Percentiles rank a stretch among this genome's conserved stretches.
Evolutionary conservation across 1,140 invertebrate genomes (phyloP).

Genomic region (Calliphora vicina): DNA sequence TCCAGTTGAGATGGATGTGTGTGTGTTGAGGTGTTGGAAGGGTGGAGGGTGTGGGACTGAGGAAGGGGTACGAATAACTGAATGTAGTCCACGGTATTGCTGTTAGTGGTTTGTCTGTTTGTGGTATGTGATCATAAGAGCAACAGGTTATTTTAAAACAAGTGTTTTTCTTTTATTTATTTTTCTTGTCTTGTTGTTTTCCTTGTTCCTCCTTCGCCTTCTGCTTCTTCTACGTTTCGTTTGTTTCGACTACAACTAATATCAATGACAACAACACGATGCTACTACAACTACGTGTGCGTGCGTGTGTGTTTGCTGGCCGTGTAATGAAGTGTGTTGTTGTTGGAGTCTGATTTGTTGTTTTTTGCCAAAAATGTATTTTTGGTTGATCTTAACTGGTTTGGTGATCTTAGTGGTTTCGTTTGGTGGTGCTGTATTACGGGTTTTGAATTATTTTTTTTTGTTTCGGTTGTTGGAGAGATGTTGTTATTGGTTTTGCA

Average conservation of each 20-base stretch:
- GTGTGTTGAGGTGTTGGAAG: not conserved
- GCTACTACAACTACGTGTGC: not conserved
- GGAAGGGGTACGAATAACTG: not conserved
- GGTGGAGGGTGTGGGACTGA: not conserved
- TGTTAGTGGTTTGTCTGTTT: slow-evolving; percentile 20
- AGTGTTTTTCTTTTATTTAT: slow-evolving; percentile 31
- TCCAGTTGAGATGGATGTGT: not conserved
- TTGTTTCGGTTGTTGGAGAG: slow-evolving; percentile 19
- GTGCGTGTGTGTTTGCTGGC: not conserved
- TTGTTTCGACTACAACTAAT: not conserved
- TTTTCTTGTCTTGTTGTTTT: slow-evolving; percentile 23
- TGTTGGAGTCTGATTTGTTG: slow-evolving; percentile 32
- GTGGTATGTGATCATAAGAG: slow-evolving; percentile 30
- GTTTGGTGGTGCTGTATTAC: slow-evolving; percentile 35
- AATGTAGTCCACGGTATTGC: not conserved
- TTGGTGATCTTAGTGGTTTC: not conserved
- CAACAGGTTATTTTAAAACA: slow-evolving; percentile 34
- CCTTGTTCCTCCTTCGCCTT: slow-evolving; percentile 26
- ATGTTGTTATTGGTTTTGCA: slow-evolving; percentile 43
- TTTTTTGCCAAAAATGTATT: slow-evolving; percentile 22
- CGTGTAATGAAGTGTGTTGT: slow-evolving; percentile 20
- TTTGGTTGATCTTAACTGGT: slow-evolving; percentile 22
- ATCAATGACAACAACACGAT: slow-evolving; percentile 11
- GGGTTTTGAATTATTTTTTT: slow-evolving; percentile 20
- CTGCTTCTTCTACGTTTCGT: slow-evolving; percentile 7